Evolutionary conservation across 2,888 invertebrate genomes (phyloP).

Genomic region (Agonopterix heracliana): DNA sequence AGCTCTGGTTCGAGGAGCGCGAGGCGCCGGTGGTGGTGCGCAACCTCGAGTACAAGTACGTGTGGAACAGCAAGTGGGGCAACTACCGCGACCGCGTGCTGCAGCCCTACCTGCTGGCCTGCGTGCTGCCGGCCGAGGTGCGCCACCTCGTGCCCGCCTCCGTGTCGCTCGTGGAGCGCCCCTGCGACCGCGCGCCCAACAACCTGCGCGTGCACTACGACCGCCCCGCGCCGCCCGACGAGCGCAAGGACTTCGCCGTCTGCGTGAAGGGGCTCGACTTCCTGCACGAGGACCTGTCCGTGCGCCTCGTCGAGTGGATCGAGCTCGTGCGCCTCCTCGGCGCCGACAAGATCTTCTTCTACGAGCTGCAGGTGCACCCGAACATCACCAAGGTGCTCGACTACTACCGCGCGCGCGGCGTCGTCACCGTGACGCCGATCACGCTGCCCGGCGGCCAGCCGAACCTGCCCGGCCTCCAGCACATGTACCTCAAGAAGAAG

Average conservation of each 20-base stretch:
- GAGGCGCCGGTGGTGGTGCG: conserved; percentile 88
- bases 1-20: conserved; percentile 92
- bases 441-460: conserved; percentile 93
- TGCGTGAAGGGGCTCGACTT: conserved; percentile 97
- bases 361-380: conserved; percentile 93
- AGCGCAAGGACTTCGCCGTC: conserved; percentile 89
- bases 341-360: conserved; percentile 94
- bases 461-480: conserved; percentile 91
- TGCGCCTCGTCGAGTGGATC: conserved; percentile 95
- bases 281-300: conserved; percentile 92
- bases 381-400: conserved; percentile 90
- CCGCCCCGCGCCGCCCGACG: conserved; percentile 71
- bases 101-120: conserved; percentile 93
- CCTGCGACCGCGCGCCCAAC: conserved; percentile 90
- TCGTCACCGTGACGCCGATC: conserved; percentile 85
- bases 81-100: conserved; percentile 94
- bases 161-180: conserved; percentile 89
- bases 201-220: conserved; percentile 89
- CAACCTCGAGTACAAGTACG: conserved; percentile 93
- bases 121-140: conserved; percentile 87
- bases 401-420: conserved; percentile 79
- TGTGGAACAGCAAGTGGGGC: conserved; percentile 96
- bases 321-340: conserved; percentile 90
- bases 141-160: conserved; percentile 85
- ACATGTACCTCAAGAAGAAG: conserved; percentile 92